Evolutionary conservation across 2,113 vertebrate species (phyloP).

Genomic region (Cervus canadensis): DNA sequence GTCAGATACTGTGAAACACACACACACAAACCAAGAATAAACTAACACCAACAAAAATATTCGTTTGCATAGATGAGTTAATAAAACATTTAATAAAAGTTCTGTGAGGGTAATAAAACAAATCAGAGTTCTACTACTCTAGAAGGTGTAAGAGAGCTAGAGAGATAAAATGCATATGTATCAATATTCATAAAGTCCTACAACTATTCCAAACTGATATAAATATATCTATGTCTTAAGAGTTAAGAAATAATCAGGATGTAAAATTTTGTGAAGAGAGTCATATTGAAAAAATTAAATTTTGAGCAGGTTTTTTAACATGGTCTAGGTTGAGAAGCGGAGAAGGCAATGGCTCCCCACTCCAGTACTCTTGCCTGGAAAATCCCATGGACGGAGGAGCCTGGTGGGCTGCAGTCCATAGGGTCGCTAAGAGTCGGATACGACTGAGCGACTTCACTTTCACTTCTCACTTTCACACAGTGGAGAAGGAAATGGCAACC

Average conservation of each 20-base stretch:
- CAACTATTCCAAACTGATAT: background rate
- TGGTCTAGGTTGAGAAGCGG: background rate
- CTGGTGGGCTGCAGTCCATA: too few species aligned
- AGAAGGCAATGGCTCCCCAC: too few species aligned
- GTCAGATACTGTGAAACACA: background rate
- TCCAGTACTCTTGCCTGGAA: too few species aligned
- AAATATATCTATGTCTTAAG: background rate
- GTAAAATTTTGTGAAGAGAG: background rate
- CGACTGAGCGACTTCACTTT: too few species aligned
- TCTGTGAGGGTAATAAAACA: background rate
- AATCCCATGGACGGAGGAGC: too few species aligned
- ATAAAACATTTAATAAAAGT: background rate
- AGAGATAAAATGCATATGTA: background rate
- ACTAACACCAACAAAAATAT: background rate
- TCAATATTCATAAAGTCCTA: background rate
- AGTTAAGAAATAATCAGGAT: background rate
- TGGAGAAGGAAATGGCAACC: too few species aligned
- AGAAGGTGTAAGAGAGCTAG: background rate
- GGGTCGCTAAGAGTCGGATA: too few species aligned
- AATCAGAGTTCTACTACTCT: background rate
- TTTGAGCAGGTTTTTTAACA: background rate
- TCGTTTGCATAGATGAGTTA: background rate
- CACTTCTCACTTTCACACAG: too few species aligned
- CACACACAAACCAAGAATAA: background rate
- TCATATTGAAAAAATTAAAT: background rate